Evolutionary conservation across 2,797 vertebrate genomes (phyloP), one percentile per base, ranked within the genome.

Genomic region (Sylvilagus floridanus): DNA sequence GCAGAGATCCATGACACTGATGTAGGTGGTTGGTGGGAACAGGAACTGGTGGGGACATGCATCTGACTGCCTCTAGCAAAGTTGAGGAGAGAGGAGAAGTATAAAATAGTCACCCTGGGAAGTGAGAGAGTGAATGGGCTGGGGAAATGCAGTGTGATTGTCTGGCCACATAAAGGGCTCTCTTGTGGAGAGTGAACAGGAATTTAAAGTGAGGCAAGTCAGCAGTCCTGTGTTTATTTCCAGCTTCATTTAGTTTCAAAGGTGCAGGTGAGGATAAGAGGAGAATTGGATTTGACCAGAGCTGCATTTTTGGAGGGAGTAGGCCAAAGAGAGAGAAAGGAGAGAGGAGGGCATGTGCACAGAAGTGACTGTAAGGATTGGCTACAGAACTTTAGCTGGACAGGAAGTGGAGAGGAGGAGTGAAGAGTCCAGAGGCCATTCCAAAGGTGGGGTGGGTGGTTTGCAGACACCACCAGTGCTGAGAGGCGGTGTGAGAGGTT

Each of bases 191-290:
- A 75, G 1, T 42, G 81, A 94, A 42, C 32, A 28, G 11, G 71
- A 78, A 81, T 84, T 95, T 81, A 93, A 90, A 90, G 84, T 2
- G 47, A 91, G 82, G 77, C 4, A 2, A 90, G 77, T 96, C 94
- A 93, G 96, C 92, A 81, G 90, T 85, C 90, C 50, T 93, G 90
- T 50, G 96, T 90, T 96, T 96, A 94, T 96, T 96, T 94, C 93
- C 94, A 96, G 96, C 88, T 93, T 95, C 94, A 92, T 96, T 95
- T 96, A 94, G 90, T 90, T 92, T 66, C 88, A 50, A 0, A n/a
- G 66, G 91, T 71, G 90, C 78, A 86, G 84, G 82, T 84, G 92
- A 96, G 96, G 77, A 17, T 84, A 73, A 32, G 35, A 66, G 42
- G 52, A 93, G 88, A 66, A 81, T 30, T 79, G 78, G 22, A 71